Conservation (phyloP, 2,888 invertebrate genomes). For the Stenchaetothrips biformis region DNA sequence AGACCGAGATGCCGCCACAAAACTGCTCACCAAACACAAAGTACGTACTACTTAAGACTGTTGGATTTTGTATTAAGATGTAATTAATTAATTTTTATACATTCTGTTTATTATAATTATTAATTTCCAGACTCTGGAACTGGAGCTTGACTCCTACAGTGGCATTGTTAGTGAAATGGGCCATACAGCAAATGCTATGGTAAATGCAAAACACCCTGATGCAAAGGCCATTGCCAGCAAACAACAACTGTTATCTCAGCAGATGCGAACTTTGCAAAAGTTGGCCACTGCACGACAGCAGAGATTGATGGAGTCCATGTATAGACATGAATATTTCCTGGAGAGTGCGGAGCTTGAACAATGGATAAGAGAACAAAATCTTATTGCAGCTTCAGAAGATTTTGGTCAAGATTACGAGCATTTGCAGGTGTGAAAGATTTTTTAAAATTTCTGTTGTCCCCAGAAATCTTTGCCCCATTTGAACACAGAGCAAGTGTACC, state of each 20-base stretch:
- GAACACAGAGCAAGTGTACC: background rate
- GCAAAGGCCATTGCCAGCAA: conserved; percentile 72
- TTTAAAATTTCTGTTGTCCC: conserved; percentile 26
- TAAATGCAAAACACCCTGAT: conserved; percentile 73
- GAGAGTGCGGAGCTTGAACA: conserved; percentile 85
- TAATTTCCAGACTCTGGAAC: conserved; percentile 66
- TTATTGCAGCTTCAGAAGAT: conserved; percentile 84
- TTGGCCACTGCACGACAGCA: conserved; percentile 73
- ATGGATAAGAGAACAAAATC: conserved; percentile 89
- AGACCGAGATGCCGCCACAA: conserved; percentile 85
- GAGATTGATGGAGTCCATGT: conserved; percentile 84
- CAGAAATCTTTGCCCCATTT: background rate
- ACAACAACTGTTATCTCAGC: conserved; percentile 69
- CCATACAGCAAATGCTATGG: conserved; percentile 75
- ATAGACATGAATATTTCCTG: conserved; percentile 83
- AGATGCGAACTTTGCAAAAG: conserved; percentile 74
- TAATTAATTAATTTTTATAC: conserved; percentile 26
- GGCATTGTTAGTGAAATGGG: conserved; percentile 92
- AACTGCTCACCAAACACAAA: conserved; percentile 91
- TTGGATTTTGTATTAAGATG: background rate
- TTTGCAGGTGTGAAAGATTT: conserved; percentile 57
- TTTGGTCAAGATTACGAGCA: conserved; percentile 94
- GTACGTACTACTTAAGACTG: conserved; percentile 45
- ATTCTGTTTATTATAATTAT: background rate
- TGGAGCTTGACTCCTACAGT: conserved; percentile 86